Percentiles rank a stretch among this genome's conserved stretches.
phyloP scores from a whole-genome alignment of 2,888 invertebrate species.

The Dasysyrphus tricinctus region DNA sequence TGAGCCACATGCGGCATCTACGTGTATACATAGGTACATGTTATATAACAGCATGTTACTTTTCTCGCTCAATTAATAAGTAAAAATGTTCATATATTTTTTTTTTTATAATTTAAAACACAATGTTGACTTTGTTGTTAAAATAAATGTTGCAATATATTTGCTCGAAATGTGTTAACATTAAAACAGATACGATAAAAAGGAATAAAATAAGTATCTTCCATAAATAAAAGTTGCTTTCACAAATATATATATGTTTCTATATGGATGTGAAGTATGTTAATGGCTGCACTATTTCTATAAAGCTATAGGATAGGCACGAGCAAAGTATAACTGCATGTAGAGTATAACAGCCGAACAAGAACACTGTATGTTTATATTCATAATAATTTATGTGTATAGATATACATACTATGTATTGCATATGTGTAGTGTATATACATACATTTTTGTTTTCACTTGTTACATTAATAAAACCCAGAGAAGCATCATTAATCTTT shows the following conservation, averaged over 20 bases:
- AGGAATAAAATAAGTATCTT: slow-evolving; percentile 17
- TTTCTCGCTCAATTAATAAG: slow-evolving; percentile 22
- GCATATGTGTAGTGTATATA: no score
- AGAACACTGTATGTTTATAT: neutral
- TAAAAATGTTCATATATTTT: neutral
- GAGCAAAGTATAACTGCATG: neutral
- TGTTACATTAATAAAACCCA: slow-evolving; percentile 34
- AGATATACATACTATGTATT: neutral
- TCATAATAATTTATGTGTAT: neutral
- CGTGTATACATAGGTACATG: no score
- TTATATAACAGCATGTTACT: neutral
- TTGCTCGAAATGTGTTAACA: slow-evolving; percentile 35
- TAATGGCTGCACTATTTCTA: slow-evolving; percentile 30
- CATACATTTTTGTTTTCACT: slow-evolving; percentile 1
- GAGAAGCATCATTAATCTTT: slow-evolving; percentile 41
- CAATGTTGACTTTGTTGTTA: slow-evolving; percentile 24
- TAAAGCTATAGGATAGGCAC: neutral
- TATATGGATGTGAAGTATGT: slow-evolving; percentile 21
- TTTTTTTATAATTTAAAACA: neutral
- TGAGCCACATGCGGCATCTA: neutral
- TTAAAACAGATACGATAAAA: slow-evolving; percentile 39
- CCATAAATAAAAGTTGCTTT: slow-evolving; percentile 34
- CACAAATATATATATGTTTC: neutral
- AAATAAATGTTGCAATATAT: slow-evolving; percentile 35
- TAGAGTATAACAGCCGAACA: neutral